Evolutionary conservation across 2,113 vertebrate genomes (phyloP), one percentile per base, ranked within the genome.

Genomic region (Coracopsis vasa): DNA sequence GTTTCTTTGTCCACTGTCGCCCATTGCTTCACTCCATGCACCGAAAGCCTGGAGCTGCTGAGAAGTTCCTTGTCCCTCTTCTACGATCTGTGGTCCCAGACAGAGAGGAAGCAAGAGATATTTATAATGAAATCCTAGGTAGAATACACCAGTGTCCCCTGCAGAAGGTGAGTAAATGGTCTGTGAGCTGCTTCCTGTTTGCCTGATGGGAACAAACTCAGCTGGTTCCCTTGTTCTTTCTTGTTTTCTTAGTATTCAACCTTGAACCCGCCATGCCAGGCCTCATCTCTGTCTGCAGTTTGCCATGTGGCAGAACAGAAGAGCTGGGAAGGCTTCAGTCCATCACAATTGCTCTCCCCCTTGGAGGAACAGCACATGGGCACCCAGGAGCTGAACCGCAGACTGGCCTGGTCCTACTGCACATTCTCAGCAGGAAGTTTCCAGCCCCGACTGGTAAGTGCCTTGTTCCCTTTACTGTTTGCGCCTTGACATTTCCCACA

Each of bases 81-180:
- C 88, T 96, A 53, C 86, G 93, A 33, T 48, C 79, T 48, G 12
- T 92, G 67, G 41, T 78, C 35, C 53, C 95, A 37, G 33, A 47
- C 5, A 62, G 39, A 47, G 45, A 84, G 28, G 37, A 79, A 70
- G 41, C 84, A 37, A 98, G 99, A 94, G 98, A 99, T 82, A 97
- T 99, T 73, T 98, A 98, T 94, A 92, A 79, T 37, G 99, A 99
- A 97, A 99, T 99, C 97, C 64, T 99, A 64, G 97, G 97, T 45
- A 88, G 98, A 71, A 91, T 58, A 27, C 99, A 99, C 94, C 92
- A 66, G 5, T 99, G 99, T 97, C 98, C 98, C 19, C 92, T 99
- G 41, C 94, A 95, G 24, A 96, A 98, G 97, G 99, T 99, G 96
- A 60, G 72, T 37, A 41, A 65, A 80, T 60, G 33, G 35, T 62